Evolutionary conservation across 2,888 invertebrate species (phyloP).

Genomic region (Cheilosia pagana): DNA sequence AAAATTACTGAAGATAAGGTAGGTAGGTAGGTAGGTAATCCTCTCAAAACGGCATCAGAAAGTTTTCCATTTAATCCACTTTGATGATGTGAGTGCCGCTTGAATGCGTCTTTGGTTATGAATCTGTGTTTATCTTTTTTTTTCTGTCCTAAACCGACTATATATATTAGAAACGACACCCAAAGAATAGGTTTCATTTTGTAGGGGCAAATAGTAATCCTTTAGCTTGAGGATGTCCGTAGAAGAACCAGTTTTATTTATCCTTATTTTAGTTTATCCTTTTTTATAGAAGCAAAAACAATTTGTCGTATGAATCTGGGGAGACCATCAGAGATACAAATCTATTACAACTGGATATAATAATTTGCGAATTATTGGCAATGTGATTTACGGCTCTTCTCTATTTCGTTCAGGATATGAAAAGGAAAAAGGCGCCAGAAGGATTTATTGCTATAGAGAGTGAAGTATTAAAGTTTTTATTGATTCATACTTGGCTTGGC

Average conservation of each 20-base stretch:
- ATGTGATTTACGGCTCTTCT: neutral
- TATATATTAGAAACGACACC: too few species aligned
- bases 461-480: neutral
- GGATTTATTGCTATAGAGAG: neutral
- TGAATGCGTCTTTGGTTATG: neutral
- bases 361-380: neutral
- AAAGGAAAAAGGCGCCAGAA: neutral
- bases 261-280: neutral
- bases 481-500: neutral
- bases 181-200: too few species aligned
- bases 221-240: too few species aligned
- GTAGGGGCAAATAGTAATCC: too few species aligned
- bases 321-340: conserved; percentile 1
- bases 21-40: conserved; percentile 48
- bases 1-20: conserved; percentile 27
- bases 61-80: conserved; percentile 56
- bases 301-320: conserved; percentile 36
- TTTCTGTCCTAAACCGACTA: too few species aligned
- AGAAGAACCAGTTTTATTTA: too few species aligned
- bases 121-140: neutral
- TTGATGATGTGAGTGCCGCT: conserved; percentile 31
- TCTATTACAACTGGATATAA: conserved; percentile 1
- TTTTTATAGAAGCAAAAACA: conserved; percentile 17
- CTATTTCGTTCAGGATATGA: neutral
- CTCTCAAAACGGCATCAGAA: conserved; percentile 48